Evolutionary conservation across 2,113 vertebrate genomes (phyloP), one percentile per base, ranked within the genome.

Genomic region (Indri indri): DNA sequence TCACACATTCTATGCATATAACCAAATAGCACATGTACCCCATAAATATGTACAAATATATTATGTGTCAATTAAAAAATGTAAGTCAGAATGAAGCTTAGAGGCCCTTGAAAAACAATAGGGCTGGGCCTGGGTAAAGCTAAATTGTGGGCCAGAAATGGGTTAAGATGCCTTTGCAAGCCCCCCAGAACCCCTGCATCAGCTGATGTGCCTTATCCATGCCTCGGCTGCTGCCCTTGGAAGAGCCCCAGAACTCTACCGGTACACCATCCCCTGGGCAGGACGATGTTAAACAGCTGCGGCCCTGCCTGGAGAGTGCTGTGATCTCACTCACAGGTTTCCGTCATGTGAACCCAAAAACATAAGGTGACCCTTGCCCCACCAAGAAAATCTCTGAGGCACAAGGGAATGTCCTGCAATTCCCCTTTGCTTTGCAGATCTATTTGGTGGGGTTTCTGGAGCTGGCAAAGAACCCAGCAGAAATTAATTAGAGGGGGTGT

Each of bases 301-400:
- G 0, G 4, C 34, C 89, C 77, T 6, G 5, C 86, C 71, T 77
- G 1, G 0, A 0, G 3, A 52, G 63, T 2, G 0, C 82, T n/a
- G 25, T 23, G 66, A 93, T 30, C 68, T 63, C 73, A 82, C 5
- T 63, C 73, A 82, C 4, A 18, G 5, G 7, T 50, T 57, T 71
- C 85, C 91, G 65, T 90, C 84, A 22, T 3, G 17, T 37, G 82
- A 88, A 73, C 76, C 37, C 0, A 4, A 89, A 57, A 70, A 76
- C 91, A 57, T 1, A 13, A 81, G 71, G 93, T 80, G 88, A 66
- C 61, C 27, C 61, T 27, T 5, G 47, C 77, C 54, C 65, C 1
- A 6, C 68, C 85, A 71, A 81, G 73, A 76, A 94, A 61, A 77
- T 73, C 66, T n/a, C 79, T 10, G 54, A 81, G 50, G 83, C 85